Percentiles rank a stretch among this genome's conserved stretches.
Evolutionary conservation across 2,888 invertebrate species (phyloP).

Genomic region (Amblyjoppa proteus): DNA sequence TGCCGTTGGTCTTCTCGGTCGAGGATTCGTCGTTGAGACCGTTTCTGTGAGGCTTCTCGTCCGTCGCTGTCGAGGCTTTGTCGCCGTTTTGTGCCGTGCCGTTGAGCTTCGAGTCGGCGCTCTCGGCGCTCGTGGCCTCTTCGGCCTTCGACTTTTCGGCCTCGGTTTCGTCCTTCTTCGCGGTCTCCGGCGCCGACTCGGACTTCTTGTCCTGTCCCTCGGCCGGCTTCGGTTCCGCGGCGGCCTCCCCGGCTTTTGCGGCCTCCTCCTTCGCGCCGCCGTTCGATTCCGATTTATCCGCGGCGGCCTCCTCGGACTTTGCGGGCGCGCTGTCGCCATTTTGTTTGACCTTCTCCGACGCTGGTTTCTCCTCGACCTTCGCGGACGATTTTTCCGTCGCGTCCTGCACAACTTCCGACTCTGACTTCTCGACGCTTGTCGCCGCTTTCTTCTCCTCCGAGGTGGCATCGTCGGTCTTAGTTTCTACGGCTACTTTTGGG

Average conservation of each 20-base stretch:
- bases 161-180: conserved; percentile 65
- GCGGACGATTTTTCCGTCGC: conserved; percentile 61
- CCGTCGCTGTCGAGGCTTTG: conserved; percentile 65
- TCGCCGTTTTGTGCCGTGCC: conserved; percentile 55
- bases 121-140: conserved; percentile 58
- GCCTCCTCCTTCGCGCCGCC: conserved; percentile 65
- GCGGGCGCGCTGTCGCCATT: conserved; percentile 71
- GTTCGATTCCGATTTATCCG: conserved; percentile 65
- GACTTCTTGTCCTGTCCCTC: conserved; percentile 63
- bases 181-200: conserved; percentile 68
- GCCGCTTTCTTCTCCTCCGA: conserved; percentile 48
- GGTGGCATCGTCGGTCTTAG: conserved; percentile 56
- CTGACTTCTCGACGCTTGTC: conserved; percentile 65
- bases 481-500: conserved; percentile 53
- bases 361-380: conserved; percentile 68
- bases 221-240: conserved; percentile 45
- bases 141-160: conserved; percentile 49
- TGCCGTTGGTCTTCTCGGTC: conserved; percentile 71
- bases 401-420: conserved; percentile 67
- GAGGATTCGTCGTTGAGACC: conserved; percentile 79
- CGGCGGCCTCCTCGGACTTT: conserved; percentile 62
- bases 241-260: conserved; percentile 48
- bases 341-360: conserved; percentile 65
- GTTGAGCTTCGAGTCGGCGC: conserved; percentile 63
- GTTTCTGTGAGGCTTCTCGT: conserved; percentile 80